These are phyloP conservation scores for Abrostola tripartita DNA, from an alignment of 2,888 invertebrate species.

Conservation along the genomic window DNA sequence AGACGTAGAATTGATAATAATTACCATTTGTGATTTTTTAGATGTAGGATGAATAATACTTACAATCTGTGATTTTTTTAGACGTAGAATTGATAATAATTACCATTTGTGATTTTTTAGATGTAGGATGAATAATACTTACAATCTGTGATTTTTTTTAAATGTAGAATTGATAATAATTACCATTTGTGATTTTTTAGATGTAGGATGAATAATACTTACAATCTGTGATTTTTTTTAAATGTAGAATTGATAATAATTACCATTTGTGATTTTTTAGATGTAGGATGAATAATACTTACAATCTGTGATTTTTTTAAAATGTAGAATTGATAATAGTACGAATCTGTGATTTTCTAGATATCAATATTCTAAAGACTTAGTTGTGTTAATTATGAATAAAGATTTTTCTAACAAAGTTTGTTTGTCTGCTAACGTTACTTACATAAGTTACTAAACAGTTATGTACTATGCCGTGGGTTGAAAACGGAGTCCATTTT, in stretches of 20 bases:
- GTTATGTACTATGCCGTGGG: conserved; percentile 13
- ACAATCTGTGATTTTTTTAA: conserved; percentile 1
- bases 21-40: not conserved
- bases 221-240: conserved; percentile 3
- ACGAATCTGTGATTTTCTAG: too few species aligned
- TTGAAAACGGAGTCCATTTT: conserved; percentile 14
- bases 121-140: conserved; percentile 5
- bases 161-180: conserved; percentile 13
- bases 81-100: conserved; percentile 12
- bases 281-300: conserved; percentile 2
- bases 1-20: too few species aligned
- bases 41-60: conserved; percentile 5
- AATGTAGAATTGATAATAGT: too few species aligned
- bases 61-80: conserved; percentile 6
- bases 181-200: conserved; percentile 5
- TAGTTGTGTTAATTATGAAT: conserved; percentile 19
- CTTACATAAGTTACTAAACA: conserved; percentile 17
- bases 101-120: conserved; percentile 5
- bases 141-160: conserved; percentile 2
- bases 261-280: conserved; percentile 3
- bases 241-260: conserved; percentile 13
- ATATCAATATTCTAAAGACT: conserved; percentile 19
- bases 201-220: conserved; percentile 5
- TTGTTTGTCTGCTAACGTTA: conserved; percentile 18
- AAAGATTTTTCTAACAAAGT: conserved; percentile 19